phyloP scores from a whole-genome alignment of 2,113 vertebrate species.

The Toxotes chatareus region DNA sequence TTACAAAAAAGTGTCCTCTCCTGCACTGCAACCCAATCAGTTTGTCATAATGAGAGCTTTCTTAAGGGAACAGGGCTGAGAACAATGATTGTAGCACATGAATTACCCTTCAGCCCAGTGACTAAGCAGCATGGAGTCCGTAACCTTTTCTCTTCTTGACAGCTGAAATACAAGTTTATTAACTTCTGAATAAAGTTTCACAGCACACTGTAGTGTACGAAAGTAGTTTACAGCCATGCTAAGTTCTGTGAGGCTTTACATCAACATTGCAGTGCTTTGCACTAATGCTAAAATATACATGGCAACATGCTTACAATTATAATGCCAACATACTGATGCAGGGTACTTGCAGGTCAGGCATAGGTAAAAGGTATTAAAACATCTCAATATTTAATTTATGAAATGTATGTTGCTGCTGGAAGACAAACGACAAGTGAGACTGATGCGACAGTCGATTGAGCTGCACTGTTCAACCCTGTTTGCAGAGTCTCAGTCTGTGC shows the following conservation, averaged over 20 bases:
- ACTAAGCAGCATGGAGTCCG: constrained; percentile 8
- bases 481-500: no score
- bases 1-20: constrained; percentile 40
- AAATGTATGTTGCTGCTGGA: no score
- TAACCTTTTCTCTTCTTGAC: constrained; percentile 30
- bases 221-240: background rate
- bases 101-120: constrained; percentile 25
- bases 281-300: background rate
- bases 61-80: constrained; percentile 37
- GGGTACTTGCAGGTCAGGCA: background rate
- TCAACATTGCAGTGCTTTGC: background rate
- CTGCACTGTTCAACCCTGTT: no score
- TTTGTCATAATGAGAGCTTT: constrained; percentile 61
- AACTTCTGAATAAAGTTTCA: constrained; percentile 31
- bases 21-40: constrained; percentile 12
- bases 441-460: no score
- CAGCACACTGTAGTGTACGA: background rate
- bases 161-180: constrained; percentile 12
- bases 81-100: constrained; percentile 42
- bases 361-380: background rate
- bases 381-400: no score
- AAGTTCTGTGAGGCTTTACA: background rate
- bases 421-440: background rate
- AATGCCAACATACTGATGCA: background rate
- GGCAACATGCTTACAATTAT: background rate